Evolutionary conservation across 2,797 vertebrate genomes (phyloP).

Genomic region (Poecilia gillii): DNA sequence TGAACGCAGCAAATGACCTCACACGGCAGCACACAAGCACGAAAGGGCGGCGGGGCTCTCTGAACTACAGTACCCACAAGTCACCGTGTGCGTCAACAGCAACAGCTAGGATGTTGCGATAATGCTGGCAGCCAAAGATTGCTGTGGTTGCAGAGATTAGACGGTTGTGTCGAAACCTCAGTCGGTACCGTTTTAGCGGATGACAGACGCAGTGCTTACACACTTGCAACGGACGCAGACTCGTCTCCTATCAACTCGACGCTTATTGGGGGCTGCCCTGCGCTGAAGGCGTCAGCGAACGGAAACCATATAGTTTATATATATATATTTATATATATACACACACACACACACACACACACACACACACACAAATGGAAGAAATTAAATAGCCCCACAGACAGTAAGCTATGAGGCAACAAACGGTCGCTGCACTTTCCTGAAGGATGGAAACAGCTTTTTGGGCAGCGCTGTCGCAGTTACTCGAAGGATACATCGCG

Average conservation of each 20-base stretch:
- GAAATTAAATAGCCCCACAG: conserved; percentile 51
- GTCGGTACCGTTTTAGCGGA: conserved; percentile 37
- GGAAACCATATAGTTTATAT: conserved; percentile 42
- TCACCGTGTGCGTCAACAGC: conserved; percentile 60
- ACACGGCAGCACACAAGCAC: neutral
- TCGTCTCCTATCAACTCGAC: conserved; percentile 26
- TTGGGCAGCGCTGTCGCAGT: conserved; percentile 31
- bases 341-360: conserved; percentile 14
- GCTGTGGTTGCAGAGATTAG: conserved; percentile 73
- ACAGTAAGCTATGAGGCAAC: conserved; percentile 55
- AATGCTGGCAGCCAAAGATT: conserved; percentile 70
- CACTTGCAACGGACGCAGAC: conserved; percentile 6
- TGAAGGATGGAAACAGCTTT: conserved; percentile 68
- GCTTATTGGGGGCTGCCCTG: conserved; percentile 44
- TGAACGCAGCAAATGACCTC: conserved; percentile 43
- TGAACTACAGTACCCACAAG: conserved; percentile 70
- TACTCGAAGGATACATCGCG: conserved; percentile 55
- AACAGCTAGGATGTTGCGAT: conserved; percentile 79
- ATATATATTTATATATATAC: neutral
- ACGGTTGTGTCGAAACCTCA: conserved; percentile 50
- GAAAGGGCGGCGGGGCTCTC: neutral
- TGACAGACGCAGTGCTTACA: conserved; percentile 36
- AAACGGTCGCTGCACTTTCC: conserved; percentile 27
- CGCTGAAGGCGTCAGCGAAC: conserved; percentile 62
- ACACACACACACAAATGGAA: conserved; percentile 36